phyloP scores from a whole-genome alignment of 2,113 vertebrate genomes.

The Diadophis punctatus region DNA sequence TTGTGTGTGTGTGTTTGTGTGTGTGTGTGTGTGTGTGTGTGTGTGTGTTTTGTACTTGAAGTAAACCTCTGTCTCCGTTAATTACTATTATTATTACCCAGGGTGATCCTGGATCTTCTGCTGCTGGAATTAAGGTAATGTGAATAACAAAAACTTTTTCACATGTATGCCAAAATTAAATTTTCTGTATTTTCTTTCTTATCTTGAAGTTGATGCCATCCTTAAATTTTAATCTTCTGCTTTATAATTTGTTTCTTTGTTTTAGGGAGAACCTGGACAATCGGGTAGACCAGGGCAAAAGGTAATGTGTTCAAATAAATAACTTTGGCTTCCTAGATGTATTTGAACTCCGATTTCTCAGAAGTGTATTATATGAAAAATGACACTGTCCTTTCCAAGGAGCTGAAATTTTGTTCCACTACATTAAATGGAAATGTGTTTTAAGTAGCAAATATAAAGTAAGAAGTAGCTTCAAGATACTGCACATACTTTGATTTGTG shows the following conservation, averaged over 20 bases:
- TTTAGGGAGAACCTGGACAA: conserved; percentile 94
- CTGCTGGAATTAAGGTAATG: conserved; percentile 98
- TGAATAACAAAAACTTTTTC: not conserved
- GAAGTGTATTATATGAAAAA: not conserved
- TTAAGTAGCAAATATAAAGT: not conserved
- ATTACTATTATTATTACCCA: conserved; percentile 49
- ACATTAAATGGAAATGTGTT: not conserved
- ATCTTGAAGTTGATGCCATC: not conserved
- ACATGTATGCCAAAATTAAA: not conserved
- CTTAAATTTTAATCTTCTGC: conserved; percentile 4
- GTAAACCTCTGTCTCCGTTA: not conserved
- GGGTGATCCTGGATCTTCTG: conserved; percentile 95
- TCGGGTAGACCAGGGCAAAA: conserved; percentile 88
- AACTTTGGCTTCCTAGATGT: not conserved
- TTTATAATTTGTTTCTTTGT: conserved; percentile 39
- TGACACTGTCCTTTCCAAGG: not conserved
- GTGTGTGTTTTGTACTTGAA: not conserved
- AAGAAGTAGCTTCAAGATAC: not conserved
- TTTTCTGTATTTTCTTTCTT: not conserved
- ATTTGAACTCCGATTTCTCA: not conserved
- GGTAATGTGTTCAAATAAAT: conserved; percentile 72
- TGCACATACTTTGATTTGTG: conserved; percentile 1
- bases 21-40: too few species aligned
- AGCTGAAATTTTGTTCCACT: not conserved
- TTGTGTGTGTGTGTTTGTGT: not conserved